These are phyloP conservation scores for Pionites leucogaster DNA, from an alignment of 2,113 vertebrate species.

Conservation along the genomic window DNA sequence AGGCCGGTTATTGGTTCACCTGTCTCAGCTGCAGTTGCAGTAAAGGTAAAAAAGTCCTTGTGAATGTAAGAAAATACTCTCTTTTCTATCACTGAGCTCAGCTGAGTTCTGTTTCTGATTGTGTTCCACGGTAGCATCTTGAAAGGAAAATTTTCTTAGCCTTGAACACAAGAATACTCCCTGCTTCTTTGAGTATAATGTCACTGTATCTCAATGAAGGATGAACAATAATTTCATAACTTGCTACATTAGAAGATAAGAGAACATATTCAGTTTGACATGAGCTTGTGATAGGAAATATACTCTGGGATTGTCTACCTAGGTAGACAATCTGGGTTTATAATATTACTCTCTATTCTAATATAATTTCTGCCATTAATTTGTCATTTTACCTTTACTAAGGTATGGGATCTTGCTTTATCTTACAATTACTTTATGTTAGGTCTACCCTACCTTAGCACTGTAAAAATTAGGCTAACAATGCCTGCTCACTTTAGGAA, in stretches of 20 bases:
- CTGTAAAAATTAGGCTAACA: not conserved
- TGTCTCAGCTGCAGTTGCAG: not conserved
- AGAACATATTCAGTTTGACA: not conserved
- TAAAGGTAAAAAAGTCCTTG: not conserved
- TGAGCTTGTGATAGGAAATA: not conserved
- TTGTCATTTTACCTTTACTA: not conserved
- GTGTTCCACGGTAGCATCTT: not conserved
- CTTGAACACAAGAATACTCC: not conserved
- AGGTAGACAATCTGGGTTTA: not conserved
- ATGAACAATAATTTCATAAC: not conserved
- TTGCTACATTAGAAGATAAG: not conserved
- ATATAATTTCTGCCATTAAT: not conserved
- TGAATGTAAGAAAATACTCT: not conserved
- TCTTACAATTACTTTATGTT: not conserved
- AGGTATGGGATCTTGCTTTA: not conserved
- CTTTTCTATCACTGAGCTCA: not conserved
- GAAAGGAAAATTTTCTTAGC: constrained; percentile 26
- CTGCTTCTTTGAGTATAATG: not conserved
- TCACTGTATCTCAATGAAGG: not conserved
- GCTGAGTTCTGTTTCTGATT: not conserved
- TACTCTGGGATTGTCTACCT: not conserved
- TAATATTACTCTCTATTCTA: not conserved
- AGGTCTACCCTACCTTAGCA: not conserved
- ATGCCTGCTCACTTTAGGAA: not conserved
- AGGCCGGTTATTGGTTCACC: constrained; percentile 30